Percentiles rank a stretch among this genome's conserved stretches.
Evolutionary conservation across 2,113 vertebrate genomes (phyloP).

Genomic region (cat (Felis catus)): DNA sequence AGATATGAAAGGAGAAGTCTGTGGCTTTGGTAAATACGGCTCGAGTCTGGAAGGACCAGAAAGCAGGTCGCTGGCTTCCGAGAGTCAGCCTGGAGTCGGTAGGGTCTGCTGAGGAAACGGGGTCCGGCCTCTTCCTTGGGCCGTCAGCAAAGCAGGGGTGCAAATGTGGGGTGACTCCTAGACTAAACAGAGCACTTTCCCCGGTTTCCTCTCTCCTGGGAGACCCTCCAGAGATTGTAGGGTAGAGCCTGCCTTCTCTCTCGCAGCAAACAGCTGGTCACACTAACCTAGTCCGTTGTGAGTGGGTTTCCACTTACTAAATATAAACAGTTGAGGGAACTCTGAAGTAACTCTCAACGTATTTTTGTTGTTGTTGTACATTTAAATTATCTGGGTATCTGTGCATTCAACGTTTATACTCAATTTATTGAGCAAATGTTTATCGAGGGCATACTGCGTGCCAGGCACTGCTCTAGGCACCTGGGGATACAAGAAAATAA

Average conservation of each 20-base stretch:
- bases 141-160: background rate
- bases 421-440: background rate
- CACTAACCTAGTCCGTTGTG: background rate
- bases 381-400: background rate
- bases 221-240: too few relatives aligned
- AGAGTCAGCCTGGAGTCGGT: background rate
- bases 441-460: background rate
- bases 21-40: background rate
- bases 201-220: background rate
- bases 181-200: accelerated
- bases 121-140: background rate
- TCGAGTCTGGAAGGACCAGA: background rate
- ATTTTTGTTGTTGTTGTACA: background rate
- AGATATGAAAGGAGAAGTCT: background rate
- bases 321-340: background rate
- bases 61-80: background rate
- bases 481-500: background rate
- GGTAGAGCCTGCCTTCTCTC: background rate
- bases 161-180: background rate
- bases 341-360: background rate
- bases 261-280: background rate
- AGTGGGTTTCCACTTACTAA: background rate
- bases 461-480: background rate
- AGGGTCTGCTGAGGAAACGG: too few relatives aligned
- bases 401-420: background rate